Base-by-base conservation (phyloP, 2,888 invertebrate genomes). In the Arenicola marina region DNA sequence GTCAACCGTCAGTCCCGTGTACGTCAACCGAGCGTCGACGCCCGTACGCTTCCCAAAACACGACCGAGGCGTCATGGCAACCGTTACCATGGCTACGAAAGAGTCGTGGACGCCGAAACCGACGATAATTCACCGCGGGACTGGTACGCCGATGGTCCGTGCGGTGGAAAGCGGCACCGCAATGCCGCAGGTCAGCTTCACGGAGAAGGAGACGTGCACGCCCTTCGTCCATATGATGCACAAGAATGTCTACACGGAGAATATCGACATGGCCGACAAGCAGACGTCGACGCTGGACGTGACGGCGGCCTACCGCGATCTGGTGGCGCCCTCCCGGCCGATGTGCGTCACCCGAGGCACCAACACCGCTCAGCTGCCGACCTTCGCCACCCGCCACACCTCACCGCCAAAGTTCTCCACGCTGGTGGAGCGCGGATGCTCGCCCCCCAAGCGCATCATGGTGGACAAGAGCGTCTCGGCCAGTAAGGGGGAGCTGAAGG, bases 151-250 rank as follows among this genome's bases (percentile, higher is more conserved):
- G 21, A 45, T 28, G 43, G 18, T 58, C 7, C 34, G 26, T n/a
- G 4, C 26, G 7, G 26, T 38, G 3, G 61, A 68, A 3, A 34
- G 32, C 2, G 34, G 54, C 28, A 68, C 67, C 7, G 24, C 31
- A 26, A 71, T 62, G 46, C 51, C 62, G 2, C 34, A 53, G 18
- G 24, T 70, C 4, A 11, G n/a, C 1, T 62, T 33, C 45, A 29
- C 55, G 18, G 72, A 72, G 15, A 67, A 67, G 51, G 66, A 66
- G 31, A 71, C 72, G 26, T 61, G 51, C n/a, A 72, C 72, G n/a
- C 54, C 62, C 1, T 56, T 46, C 15, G 53, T 69, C 2, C 56
- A 51, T 32, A 31, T 53, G 7, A 58, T 71, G 55, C 56, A 69
- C 61, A 72, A 72, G 46, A 63, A 59, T 29, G 59, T 67, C 26